Evolutionary conservation across 1,140 invertebrate species (phyloP), one percentile per base, ranked within the genome.

Genomic region (Paralvinella palmiformis): DNA sequence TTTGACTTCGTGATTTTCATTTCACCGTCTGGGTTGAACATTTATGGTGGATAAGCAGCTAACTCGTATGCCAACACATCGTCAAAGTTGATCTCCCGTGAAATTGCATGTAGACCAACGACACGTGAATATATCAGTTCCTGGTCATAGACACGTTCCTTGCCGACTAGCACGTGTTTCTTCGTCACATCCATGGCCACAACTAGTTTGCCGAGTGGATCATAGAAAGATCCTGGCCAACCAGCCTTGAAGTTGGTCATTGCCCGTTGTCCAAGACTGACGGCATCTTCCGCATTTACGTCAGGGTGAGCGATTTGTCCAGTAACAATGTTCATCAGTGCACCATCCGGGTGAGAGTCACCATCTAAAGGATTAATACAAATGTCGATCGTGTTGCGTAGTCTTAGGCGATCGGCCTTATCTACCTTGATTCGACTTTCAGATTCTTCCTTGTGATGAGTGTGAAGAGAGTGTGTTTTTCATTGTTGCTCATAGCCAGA

Each of bases 61-160:
- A 53, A 53, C 24, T 53, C 50, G 24, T 15, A 53, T 53, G 50
- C 13, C 50, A 53, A 24, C 13, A 53, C 31, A 56, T 24, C 53
- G 31, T 2, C 53, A 27, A 24, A 22, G 31, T 56, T 56, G 53
- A 56, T 56, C n/a, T 56, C 53, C 20, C 20, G 53, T 27, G 53
- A 24, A 2, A n/a, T 56, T 56, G 53, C 53, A 56, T 22, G 22
- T 27, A 56, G 53, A 56, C 53, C 53, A 56, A 56, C 29, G 22
- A 56, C 3, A 24, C 53, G 5, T 56, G 3, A 17, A 24, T 3
- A 56, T n/a, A 24, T 56, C 17, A 56, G 53, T 32, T 56, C 15
- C 22, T 53, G 50, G 50, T n/a, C n/a, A n/a, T n/a, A n/a, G n/a
- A n/a, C n/a, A n/a, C n/a, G n/a, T n/a, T n/a, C n/a, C n/a, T n/a